Evolutionary conservation across 1,140 invertebrate species (phyloP), one percentile per base, ranked within the genome.

Genomic region (Heliothis subflexa): DNA sequence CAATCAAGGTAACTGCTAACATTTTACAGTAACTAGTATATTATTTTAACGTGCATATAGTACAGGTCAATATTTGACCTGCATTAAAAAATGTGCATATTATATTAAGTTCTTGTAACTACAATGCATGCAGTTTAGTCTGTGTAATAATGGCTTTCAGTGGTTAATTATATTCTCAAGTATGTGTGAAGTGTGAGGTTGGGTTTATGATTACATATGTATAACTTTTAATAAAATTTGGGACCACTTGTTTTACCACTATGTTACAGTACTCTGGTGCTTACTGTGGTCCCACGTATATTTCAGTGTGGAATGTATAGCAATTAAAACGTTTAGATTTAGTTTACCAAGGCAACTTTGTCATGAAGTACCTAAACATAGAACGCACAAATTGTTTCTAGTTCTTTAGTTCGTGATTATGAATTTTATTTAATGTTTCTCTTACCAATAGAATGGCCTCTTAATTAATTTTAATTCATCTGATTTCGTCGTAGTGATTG

Each of bases 341-440:
- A 64, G 59, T 52, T 75, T n/a, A 75, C 21, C 40, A 75, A 33
- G 73, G 73, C 73, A 54, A 75, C 73, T 62, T 64, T 50, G 21
- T 64, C 49, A 40, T 75, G 40, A 50, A 54, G 47, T 64, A 75
- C 59, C 18, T 64, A 62, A 13, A 61, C 28, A 3, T 40, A 40
- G 33, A 73, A 73, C 47, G 73, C 73, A 75, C 73, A 75, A 75
- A 50, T 75, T 64, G 25, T 75, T 75, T 64, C 28, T 75, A 64
- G 47, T n/a, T 73, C 4, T 54, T 75, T 75, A 64, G 18, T 74
- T 59, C 21, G 16, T 75, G 47, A 64, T 75, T 47, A 59, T 59
- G 33, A 59, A 47, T 47, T 47, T 73, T 40, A 45, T 47, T 47
- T 75, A 16, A n/a, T 18, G 49, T 75, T 25, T 64, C 52, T 64